phyloP scores from a whole-genome alignment of 2,888 invertebrate genomes.

The Sphaeridia pumilis region DNA sequence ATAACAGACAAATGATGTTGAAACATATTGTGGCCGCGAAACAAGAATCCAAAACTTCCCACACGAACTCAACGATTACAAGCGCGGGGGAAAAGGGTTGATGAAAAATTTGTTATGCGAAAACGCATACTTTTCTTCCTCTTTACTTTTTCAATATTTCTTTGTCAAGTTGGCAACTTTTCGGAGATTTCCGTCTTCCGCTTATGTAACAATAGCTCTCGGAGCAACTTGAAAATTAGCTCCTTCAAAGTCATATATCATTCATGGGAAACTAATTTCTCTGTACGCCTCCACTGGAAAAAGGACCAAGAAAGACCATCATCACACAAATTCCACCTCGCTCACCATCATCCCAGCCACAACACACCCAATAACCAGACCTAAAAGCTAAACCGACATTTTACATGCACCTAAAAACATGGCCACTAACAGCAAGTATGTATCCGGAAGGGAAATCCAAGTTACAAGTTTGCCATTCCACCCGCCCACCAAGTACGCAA shows the following conservation, averaged over 20 bases:
- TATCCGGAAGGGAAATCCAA: no score
- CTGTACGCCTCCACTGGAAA: background rate
- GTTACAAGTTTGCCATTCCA: no score
- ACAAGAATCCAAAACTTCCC: no score
- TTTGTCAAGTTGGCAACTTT: background rate
- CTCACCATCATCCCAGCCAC: background rate
- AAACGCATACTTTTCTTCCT: constrained; percentile 1
- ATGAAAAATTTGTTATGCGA: constrained; percentile 1
- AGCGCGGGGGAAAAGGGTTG: background rate
- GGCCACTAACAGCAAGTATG: no score
- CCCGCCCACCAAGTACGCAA: no score
- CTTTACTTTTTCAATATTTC: background rate
- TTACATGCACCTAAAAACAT: no score
- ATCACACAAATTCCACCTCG: background rate
- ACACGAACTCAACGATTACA: no score
- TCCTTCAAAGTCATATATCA: constrained; percentile 2
- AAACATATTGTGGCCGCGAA: no score
- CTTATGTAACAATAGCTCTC: background rate
- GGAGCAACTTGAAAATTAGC: constrained; percentile 4
- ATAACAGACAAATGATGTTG: no score
- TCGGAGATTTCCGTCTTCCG: background rate
- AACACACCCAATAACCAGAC: background rate
- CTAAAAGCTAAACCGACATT: no score
- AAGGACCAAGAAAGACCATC: background rate
- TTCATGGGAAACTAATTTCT: constrained; percentile 4